Evolutionary conservation across 2,797 vertebrate species (phyloP).

Genomic region (Hafferia zeledoni): DNA sequence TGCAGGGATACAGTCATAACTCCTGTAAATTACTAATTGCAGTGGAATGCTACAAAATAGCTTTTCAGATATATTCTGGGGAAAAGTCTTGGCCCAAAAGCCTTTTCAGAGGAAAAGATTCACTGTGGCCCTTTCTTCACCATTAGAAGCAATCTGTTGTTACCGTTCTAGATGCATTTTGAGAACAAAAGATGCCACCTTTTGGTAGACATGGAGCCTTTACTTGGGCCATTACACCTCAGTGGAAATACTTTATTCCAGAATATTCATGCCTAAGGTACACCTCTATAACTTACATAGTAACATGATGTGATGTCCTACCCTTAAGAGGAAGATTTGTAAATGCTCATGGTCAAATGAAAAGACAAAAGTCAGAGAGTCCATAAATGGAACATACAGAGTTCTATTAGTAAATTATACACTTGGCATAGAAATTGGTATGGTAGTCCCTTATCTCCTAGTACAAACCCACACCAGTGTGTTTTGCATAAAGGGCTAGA

Average conservation of each 20-base stretch:
- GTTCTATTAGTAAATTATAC: background rate
- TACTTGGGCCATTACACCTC: background rate
- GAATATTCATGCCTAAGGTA: background rate
- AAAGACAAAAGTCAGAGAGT: background rate
- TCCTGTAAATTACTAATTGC: conserved; percentile 51
- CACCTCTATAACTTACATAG: background rate
- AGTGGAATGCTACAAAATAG: conserved; percentile 40
- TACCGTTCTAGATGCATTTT: background rate
- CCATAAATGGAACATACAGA: background rate
- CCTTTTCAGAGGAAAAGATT: background rate
- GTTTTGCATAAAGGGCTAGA: background rate
- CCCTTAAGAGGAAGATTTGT: accelerated
- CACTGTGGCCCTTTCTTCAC: background rate
- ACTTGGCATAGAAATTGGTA: background rate
- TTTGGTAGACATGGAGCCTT: background rate
- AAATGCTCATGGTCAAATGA: background rate
- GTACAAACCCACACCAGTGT: background rate
- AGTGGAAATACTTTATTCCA: background rate
- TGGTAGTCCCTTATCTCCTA: background rate
- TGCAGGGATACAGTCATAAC: conserved; percentile 59
- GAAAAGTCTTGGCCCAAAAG: background rate
- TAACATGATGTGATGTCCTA: background rate
- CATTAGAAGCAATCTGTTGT: background rate
- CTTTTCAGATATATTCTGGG: background rate
- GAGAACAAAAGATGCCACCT: background rate